These are phyloP conservation scores for Pocillopora verrucosa DNA, from an alignment of 64 coral and sea anemone genomes.

Conservation along the genomic window DNA sequence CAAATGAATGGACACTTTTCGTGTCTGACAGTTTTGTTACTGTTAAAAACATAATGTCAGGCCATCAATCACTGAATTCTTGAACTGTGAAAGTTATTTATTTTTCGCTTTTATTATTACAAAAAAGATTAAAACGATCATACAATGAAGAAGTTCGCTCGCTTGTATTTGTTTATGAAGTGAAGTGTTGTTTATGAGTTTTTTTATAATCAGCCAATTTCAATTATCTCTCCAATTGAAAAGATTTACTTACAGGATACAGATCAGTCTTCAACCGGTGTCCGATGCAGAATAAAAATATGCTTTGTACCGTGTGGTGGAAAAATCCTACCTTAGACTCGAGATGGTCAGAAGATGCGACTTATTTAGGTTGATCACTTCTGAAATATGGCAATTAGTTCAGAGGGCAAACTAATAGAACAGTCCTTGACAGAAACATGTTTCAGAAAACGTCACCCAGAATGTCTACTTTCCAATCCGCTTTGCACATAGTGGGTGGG, in stretches of 20 bases:
- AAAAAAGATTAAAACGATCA: neutral
- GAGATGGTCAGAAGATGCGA: too few species aligned
- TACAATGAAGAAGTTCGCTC: neutral
- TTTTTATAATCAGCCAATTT: too few species aligned
- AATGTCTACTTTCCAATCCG: neutral
- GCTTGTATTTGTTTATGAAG: neutral
- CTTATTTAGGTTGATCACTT: too few species aligned
- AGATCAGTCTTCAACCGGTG: too few species aligned
- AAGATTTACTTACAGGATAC: too few species aligned
- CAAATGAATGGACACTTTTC: neutral
- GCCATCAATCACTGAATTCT: conserved; percentile 35
- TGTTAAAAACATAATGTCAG: conserved; percentile 5
- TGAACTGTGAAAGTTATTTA: neutral
- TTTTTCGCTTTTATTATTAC: neutral
- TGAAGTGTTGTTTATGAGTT: neutral
- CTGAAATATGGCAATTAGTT: too few species aligned
- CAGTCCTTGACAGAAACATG: neutral
- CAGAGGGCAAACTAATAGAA: neutral
- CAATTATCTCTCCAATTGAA: too few species aligned
- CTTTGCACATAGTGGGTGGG: neutral
- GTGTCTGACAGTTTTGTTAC: neutral
- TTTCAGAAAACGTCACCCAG: neutral
- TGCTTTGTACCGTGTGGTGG: too few species aligned
- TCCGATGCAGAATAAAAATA: too few species aligned
- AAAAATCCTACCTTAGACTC: too few species aligned